Base-by-base conservation (phyloP, 2,888 invertebrate genomes). In the Tetramorium bicarinatum region DNA sequence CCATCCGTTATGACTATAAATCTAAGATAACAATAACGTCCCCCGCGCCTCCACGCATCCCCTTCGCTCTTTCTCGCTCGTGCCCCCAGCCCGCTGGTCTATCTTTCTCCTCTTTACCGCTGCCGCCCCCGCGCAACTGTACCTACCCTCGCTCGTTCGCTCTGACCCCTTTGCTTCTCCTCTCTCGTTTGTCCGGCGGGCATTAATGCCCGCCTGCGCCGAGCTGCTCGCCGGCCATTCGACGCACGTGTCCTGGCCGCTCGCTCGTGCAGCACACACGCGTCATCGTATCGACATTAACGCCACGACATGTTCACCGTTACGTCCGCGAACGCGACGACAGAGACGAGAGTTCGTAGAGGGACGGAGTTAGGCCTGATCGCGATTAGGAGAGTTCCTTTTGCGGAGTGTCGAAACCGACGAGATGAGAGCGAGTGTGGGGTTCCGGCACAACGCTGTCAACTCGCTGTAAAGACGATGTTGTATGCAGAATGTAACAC, bases 1-100 rank as follows among this genome's bases (percentile, higher is more conserved):
- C 94, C 94, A 94, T 94, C 94, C 94, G 94, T 94, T 95, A 94
- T 94, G 94, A 94, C 94, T 94, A 94, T 94, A 95, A 95, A 95
- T 95, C 94, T 95, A 94, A 94, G 94, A 94, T 94, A 94, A 94
- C 94, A 94, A 94, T 94, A 94, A 94, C 94, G 94, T 93, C 93
- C 93, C 92, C 92, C 87, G 91, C 91, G 88, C 91, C 90, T 89
- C 87, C 87, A 87, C 84, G 81, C 89, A 85, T 86, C 84, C 84
- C 87, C 84, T 87, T 88, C 76, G 82, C 85, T 71, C 83, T 85
- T 84, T 83, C 82, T 77, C 86, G 56, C 83, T 72, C 81, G 76
- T 62, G 72, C 87, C 81, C 72, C 85, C 74, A 74, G 54, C 59
- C 82, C 62, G 77, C 52, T 54, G 82, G 82, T 82, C 83, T 74